Conservation (phyloP, 2,888 invertebrate species). For the Apotomis capreana region DNA sequence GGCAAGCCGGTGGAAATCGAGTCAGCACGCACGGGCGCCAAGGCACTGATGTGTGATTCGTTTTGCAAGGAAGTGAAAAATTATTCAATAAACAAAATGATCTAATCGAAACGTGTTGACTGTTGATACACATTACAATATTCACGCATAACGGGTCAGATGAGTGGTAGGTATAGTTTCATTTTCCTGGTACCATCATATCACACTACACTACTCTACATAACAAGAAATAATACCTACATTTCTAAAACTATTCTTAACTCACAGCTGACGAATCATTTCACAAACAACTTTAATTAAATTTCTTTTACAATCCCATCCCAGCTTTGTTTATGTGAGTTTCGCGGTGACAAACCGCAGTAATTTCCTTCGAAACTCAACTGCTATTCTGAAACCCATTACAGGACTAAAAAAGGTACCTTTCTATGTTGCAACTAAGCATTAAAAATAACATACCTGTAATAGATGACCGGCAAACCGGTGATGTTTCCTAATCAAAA, state of each 20-base stretch:
- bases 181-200: no score
- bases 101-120: no score
- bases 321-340: conserved; percentile 48
- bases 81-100: no score
- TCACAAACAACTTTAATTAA: conserved; percentile 48
- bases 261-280: conserved; percentile 15
- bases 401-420: no score
- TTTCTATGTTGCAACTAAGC: conserved; percentile 30
- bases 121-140: no score
- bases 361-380: conserved; percentile 54
- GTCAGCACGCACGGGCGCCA: no score
- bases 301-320: conserved; percentile 54
- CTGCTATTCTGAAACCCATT: conserved; percentile 24
- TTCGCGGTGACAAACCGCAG: conserved; percentile 62
- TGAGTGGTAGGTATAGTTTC: no score
- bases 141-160: no score
- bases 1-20: no score
- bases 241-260: conserved; percentile 25
- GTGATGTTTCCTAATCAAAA: conserved; percentile 70
- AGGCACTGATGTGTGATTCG: no score
- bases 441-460: conserved; percentile 61
- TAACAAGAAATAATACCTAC: conserved; percentile 1
- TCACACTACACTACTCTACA: no score
- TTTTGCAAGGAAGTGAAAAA: no score
- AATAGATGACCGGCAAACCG: conserved; percentile 62